Percentiles rank a stretch among this genome's conserved stretches.
Evolutionary conservation across 2,113 vertebrate species (phyloP).

Genomic region (Platichthys flesus): DNA sequence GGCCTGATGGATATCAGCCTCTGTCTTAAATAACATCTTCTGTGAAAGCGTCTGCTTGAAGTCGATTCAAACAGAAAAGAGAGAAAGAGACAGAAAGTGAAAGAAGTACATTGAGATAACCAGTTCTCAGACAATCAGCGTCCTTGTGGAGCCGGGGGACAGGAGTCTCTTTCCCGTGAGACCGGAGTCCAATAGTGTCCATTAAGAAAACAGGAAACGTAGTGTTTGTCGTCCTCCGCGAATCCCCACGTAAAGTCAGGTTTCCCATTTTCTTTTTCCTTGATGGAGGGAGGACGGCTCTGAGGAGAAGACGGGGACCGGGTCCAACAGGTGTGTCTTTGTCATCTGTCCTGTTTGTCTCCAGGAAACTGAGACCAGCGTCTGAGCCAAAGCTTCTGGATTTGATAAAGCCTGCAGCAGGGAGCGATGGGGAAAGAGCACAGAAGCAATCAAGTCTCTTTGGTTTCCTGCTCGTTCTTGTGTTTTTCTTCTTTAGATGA

Average conservation of each 20-base stretch:
- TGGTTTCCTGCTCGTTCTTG: neutral
- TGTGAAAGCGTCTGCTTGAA: conserved; percentile 36
- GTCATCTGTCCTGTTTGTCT: conserved; percentile 13
- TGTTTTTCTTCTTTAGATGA: conserved; percentile 4
- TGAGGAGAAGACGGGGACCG: neutral
- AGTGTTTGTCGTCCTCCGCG: conserved; percentile 39
- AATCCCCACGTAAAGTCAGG: conserved; percentile 17
- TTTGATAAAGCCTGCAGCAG: conserved; percentile 33
- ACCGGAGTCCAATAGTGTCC: conserved; percentile 61
- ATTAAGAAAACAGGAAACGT: conserved; percentile 64
- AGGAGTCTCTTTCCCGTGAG: conserved; percentile 57
- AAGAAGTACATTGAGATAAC: conserved; percentile 58
- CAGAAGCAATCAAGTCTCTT: conserved; percentile 1
- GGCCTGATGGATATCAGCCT: conserved; percentile 62
- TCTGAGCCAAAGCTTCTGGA: conserved; percentile 31
- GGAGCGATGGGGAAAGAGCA: conserved; percentile 13
- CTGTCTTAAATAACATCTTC: conserved; percentile 70
- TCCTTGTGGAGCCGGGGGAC: conserved; percentile 64
- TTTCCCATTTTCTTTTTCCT: conserved; percentile 14
- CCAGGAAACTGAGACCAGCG: conserved; percentile 5
- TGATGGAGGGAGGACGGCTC: neutral
- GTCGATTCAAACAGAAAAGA: conserved; percentile 41
- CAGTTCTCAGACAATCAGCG: conserved; percentile 58
- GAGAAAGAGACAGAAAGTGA: conserved; percentile 2
- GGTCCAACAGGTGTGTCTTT: conserved; percentile 53